Base-by-base conservation (phyloP, 2,888 invertebrate species). In the Tryphoninae sp. region DNA sequence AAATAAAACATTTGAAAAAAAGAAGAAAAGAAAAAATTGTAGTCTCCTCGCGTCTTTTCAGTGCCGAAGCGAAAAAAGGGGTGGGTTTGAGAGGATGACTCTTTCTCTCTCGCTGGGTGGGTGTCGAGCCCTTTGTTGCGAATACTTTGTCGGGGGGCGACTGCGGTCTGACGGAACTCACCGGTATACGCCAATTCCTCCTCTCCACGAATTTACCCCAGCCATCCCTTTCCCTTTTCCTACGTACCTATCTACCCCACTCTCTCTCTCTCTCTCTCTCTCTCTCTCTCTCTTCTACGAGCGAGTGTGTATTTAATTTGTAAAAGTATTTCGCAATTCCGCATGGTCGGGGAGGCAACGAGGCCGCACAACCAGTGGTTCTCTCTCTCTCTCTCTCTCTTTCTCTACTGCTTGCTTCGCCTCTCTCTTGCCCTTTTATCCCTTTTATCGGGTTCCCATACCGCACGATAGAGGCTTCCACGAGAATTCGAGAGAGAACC, bases 271-370 rank as follows among this genome's bases (percentile, higher is more conserved):
- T 67, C 51, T 22, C 23, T 33, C 55, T 58, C 55, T 40, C 19
- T 74, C 58, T 33, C 75, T 75, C 75, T 67, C 51, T 76, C 67
- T 23, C 19, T 19, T 55, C 26, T 49, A 33, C 84, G 84, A 81
- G 84, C 85, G 87, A 84, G 87, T 87, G 87, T 88, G 88, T 89
- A 88, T 90, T 90, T 90, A 90, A 90, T 90, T 90, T 89, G 88
- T 87, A 89, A 89, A 90, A 90, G 89, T 90, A 90, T 90, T 90
- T 89, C 88, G 88, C 89, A 88, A 89, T 90, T 88, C 82, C 88
- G 85, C 85, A 80, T 85, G 87, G 87, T 86, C 86, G 86, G 75
- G 67, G 87, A 89, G 85, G 83, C 86, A 84, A 84, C 83, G 80
- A 83, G 86, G 71, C 68, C 65, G 64, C 76, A 45, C 74, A 69